Conservation (phyloP, 2,888 invertebrate genomes). For the Euphydryas editha region DNA sequence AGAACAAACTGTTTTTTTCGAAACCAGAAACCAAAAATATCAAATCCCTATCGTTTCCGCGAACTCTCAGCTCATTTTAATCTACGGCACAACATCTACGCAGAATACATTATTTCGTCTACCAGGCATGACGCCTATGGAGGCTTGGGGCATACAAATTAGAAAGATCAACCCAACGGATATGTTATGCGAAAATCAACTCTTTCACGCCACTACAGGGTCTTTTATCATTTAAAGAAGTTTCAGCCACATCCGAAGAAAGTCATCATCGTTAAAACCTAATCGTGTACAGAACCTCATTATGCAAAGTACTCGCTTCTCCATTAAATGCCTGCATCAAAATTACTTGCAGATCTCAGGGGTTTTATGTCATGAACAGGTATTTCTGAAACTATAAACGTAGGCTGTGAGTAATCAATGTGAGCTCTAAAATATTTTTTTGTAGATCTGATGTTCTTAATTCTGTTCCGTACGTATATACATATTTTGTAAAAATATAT, state of each 20-base stretch:
- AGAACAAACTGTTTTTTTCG: too few species aligned
- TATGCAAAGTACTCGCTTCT: constrained; percentile 68
- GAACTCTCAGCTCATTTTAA: constrained; percentile 33
- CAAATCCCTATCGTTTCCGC: constrained; percentile 13
- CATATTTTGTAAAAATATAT: too few species aligned
- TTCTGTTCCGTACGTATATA: too few species aligned
- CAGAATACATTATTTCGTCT: constrained; percentile 68
- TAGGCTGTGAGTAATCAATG: neutral
- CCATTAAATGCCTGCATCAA: constrained; percentile 55
- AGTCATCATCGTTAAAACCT: constrained; percentile 78
- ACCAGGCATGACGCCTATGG: constrained; percentile 67
- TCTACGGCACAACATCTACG: constrained; percentile 32
- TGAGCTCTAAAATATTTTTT: neutral
- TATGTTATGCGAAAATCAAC: constrained; percentile 40
- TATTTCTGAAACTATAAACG: neutral
- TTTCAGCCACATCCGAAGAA: constrained; percentile 46
- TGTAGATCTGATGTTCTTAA: neutral
- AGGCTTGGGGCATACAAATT: constrained; percentile 69
- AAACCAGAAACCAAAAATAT: neutral
- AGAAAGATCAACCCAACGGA: constrained; percentile 54
- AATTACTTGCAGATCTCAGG: constrained; percentile 35
- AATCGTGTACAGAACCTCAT: constrained; percentile 75
- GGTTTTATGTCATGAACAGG: constrained; percentile 6
- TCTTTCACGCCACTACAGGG: constrained; percentile 39
- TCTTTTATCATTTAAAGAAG: constrained; percentile 39